phyloP scores from a whole-genome alignment of 1,140 invertebrate genomes.

The Bombus pyrosoma region DNA sequence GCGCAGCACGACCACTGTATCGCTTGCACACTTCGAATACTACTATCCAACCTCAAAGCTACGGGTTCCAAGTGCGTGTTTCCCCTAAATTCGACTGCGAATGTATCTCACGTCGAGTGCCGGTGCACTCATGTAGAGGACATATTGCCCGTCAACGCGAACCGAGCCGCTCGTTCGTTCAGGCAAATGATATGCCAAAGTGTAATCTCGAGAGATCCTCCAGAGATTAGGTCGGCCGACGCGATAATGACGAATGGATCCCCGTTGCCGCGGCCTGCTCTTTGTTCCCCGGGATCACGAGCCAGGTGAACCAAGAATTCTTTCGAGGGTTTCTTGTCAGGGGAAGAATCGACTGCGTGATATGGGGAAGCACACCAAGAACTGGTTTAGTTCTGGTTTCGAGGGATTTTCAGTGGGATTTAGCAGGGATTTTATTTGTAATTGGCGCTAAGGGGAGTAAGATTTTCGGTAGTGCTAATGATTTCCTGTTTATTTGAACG shows the following conservation, averaged over 20 bases:
- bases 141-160: slow-evolving; percentile 81
- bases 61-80: slow-evolving; percentile 28
- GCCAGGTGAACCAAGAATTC: slow-evolving; percentile 54
- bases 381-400: neutral
- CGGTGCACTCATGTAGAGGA: slow-evolving; percentile 79
- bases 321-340: neutral
- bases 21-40: slow-evolving; percentile 5
- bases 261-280: neutral
- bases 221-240: slow-evolving; percentile 74
- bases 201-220: slow-evolving; percentile 79
- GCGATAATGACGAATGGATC: slow-evolving; percentile 75
- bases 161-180: slow-evolving; percentile 79
- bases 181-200: slow-evolving; percentile 82
- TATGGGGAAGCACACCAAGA: neutral
- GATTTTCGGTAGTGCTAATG: neutral
- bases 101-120: slow-evolving; percentile 72
- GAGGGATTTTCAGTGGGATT: neutral
- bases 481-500: neutral
- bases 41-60: slow-evolving; percentile 28
- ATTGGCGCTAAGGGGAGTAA: neutral
- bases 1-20: neutral
- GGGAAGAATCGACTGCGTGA: neutral
- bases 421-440: neutral
- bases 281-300: slow-evolving; percentile 42
- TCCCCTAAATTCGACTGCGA: slow-evolving; percentile 66